phyloP scores from a whole-genome alignment of 1,140 invertebrate genomes.

The Zophobas atratus region DNA sequence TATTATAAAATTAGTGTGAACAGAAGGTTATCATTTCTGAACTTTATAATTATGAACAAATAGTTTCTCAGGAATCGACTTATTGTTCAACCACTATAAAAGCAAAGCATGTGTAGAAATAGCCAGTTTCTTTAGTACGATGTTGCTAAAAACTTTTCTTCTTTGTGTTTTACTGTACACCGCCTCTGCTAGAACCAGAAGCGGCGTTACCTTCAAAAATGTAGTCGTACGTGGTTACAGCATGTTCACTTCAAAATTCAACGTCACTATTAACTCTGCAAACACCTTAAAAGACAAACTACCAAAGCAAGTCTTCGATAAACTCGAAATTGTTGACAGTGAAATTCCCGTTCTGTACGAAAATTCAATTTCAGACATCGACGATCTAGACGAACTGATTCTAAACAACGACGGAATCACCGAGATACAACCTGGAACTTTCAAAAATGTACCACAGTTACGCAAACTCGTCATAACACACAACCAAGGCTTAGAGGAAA shows the following conservation, averaged over 20 bases:
- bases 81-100: too few species aligned
- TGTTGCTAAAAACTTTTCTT: conserved; percentile 7
- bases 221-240: conserved; percentile 54
- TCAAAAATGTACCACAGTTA: conserved; percentile 52
- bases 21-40: neutral
- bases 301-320: conserved; percentile 52
- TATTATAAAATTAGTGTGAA: neutral
- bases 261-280: conserved; percentile 46
- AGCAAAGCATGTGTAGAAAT: too few species aligned
- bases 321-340: conserved; percentile 52
- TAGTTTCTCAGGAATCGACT: too few species aligned
- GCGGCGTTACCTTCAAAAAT: conserved; percentile 53
- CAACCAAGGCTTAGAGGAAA: conserved; percentile 6
- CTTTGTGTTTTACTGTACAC: neutral
- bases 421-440: conserved; percentile 54
- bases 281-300: conserved; percentile 53
- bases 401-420: conserved; percentile 51
- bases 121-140: neutral
- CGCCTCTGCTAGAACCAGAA: neutral
- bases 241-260: conserved; percentile 56
- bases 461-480: conserved; percentile 21
- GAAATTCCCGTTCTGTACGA: conserved; percentile 54
- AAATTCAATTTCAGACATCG: conserved; percentile 53
- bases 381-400: conserved; percentile 56
- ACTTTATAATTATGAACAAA: neutral